Evolutionary conservation across 2,888 invertebrate genomes (phyloP).

Genomic region (Iselma pallidipennis): DNA sequence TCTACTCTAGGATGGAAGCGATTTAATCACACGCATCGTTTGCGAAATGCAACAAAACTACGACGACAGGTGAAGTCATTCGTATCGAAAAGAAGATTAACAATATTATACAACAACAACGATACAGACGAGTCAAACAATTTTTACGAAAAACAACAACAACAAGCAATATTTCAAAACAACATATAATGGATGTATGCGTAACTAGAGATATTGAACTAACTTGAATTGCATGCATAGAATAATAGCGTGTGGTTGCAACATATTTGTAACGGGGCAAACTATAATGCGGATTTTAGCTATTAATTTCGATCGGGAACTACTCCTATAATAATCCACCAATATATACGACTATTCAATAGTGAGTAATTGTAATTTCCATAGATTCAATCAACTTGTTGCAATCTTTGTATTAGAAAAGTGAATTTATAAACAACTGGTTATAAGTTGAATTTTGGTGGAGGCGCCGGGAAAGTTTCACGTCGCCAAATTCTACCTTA

Average conservation of each 20-base stretch:
- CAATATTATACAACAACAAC: not conserved
- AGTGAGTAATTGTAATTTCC: not conserved
- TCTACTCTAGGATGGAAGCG: constrained; percentile 32
- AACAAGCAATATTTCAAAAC: too few relatives aligned
- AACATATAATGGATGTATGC: too few relatives aligned
- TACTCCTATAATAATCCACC: not conserved
- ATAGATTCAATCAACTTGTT: not conserved
- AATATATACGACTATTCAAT: not conserved
- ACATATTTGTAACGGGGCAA: not conserved
- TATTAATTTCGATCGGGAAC: not conserved
- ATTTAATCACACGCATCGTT: constrained; percentile 36
- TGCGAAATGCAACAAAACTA: constrained; percentile 9
- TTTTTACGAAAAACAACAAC: too few relatives aligned
- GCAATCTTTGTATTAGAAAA: too few relatives aligned
- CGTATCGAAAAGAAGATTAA: not conserved
- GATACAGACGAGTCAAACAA: too few relatives aligned
- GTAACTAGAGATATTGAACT: too few relatives aligned
- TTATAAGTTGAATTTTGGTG: constrained; percentile 8
- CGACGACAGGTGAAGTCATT: not conserved
- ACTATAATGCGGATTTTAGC: not conserved
- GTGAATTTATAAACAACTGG: not conserved
- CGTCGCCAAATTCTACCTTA: not conserved
- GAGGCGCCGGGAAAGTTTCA: constrained; percentile 19
- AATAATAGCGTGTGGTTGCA: not conserved
- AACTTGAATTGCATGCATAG: too few relatives aligned